Conservation (phyloP, 2,888 invertebrate species). For the Exocentrus adspersus region DNA sequence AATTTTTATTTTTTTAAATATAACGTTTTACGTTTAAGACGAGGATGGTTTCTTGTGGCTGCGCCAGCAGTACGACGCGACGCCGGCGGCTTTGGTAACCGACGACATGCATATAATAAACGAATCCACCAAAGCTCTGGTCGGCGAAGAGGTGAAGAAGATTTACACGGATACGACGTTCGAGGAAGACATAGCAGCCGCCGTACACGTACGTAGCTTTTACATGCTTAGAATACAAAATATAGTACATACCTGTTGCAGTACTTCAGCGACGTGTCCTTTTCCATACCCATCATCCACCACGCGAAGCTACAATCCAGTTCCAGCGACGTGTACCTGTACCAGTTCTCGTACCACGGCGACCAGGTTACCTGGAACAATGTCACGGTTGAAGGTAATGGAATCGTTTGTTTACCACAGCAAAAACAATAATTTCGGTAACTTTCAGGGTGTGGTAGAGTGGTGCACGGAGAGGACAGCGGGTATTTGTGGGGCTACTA, state of each 20-base stretch:
- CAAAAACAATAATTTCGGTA: background rate
- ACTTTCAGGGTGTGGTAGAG: background rate
- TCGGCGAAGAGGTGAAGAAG: background rate
- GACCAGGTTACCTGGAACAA: background rate
- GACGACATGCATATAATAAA: constrained; percentile 12
- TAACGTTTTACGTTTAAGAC: background rate
- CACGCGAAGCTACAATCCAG: constrained; percentile 1
- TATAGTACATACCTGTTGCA: background rate
- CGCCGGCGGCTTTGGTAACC: background rate
- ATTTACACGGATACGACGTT: constrained; percentile 13
- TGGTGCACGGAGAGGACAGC: background rate
- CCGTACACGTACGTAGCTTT: background rate
- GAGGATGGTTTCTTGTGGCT: constrained; percentile 17
- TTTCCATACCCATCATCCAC: background rate
- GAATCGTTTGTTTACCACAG: too few relatives aligned
- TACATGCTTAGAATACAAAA: background rate
- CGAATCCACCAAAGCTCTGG: background rate
- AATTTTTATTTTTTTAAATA: too few relatives aligned
- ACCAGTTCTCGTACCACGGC: constrained; percentile 4
- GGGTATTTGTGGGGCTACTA: background rate
- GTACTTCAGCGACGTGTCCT: background rate
- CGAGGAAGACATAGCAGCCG: background rate
- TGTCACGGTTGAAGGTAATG: background rate
- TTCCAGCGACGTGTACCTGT: background rate
- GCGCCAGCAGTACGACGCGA: background rate